Base-by-base conservation (phyloP, 2,888 invertebrate genomes). In the Epinotia ramella region DNA sequence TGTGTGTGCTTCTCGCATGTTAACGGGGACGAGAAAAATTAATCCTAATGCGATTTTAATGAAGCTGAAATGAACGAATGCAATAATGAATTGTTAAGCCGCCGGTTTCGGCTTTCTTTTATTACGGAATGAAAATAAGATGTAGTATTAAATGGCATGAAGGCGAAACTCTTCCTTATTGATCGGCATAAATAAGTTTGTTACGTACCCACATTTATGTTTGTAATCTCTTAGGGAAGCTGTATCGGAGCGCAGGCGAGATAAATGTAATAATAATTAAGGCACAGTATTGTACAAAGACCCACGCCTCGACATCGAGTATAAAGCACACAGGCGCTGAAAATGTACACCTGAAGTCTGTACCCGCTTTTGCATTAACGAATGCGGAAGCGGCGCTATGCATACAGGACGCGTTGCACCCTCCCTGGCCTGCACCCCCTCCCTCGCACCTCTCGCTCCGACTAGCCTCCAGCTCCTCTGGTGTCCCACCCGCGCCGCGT, bases 41-140 rank as follows among this genome's bases (percentile, higher is more conserved):
- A 94, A 94, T 94, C 94, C 94, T 94, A 94, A 94, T 94, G 91
- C 94, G 94, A 94, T 94, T 93, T 94, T 94, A 94, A 94, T 94
- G 94, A 94, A 94, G 91, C 89, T 88, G 87, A 91, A 93, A 92
- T 91, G 91, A 92, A 93, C 88, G 92, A 93, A 92, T 92, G 91
- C 88, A 89, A 86, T 92, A 92, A 93, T 94, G 93, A 93, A 93
- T 90, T 90, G 90, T 86, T 91, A 92, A 93, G 91, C 90, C 86
- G 84, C 87, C 80, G 88, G 87, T 87, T 89, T 87, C 87, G 88
- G 88, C 86, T 90, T 91, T 91, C 90, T 86, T 84, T 82, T 84
- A 84, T 80, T 78, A 84, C 79, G 83, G 81, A 83, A 85, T 82
- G 81, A 80, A 83, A 88, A 88, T 79, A 83, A 84, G 82, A 84